A percentile compares a stretch with the other conserved stretches of the same genome.
These are phyloP conservation scores for Ischnus inquisitorius DNA, from an alignment of 2,888 invertebrate species.

Conservation along the genomic window DNA sequence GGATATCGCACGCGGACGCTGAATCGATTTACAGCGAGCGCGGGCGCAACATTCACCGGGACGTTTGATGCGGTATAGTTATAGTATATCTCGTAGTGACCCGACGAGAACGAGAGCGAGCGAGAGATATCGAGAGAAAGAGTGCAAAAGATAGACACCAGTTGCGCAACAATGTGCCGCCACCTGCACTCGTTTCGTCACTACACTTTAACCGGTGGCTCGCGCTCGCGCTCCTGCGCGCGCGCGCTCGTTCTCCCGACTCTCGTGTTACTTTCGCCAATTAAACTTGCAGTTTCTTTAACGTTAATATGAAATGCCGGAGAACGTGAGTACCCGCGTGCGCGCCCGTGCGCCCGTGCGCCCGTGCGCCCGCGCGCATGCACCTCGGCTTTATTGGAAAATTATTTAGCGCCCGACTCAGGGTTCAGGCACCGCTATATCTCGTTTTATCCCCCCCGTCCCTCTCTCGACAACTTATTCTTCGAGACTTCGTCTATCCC, in stretches of 20 bases:
- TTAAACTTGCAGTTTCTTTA: conserved; percentile 77
- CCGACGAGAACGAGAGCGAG: conserved; percentile 35
- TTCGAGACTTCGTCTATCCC: conserved; percentile 19
- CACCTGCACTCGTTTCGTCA: conserved; percentile 81
- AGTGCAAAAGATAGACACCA: conserved; percentile 51
- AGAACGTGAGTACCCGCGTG: conserved; percentile 50
- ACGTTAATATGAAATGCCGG: conserved; percentile 75
- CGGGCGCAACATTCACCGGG: conserved; percentile 72
- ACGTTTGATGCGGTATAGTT: conserved; percentile 52
- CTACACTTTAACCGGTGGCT: conserved; percentile 74
- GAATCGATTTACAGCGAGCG: conserved; percentile 60
- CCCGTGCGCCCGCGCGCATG: conserved; percentile 16
- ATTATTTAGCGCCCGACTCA: conserved; percentile 50
- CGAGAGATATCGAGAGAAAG: conserved; percentile 58
- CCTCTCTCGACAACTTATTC: not conserved
- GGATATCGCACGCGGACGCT: conserved; percentile 50
- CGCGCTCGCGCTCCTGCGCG: conserved; percentile 56
- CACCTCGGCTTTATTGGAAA: conserved; percentile 58
- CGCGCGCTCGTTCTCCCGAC: conserved; percentile 65
- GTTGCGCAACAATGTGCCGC: conserved; percentile 79
- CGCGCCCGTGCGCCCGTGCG: conserved; percentile 32
- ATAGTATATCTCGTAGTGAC: conserved; percentile 30
- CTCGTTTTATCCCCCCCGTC: not conserved
- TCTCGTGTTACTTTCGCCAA: conserved; percentile 80
- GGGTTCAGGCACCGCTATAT: not conserved